Evolutionary conservation across 2,888 invertebrate genomes (phyloP).

Genomic region (Sphecodes monilicornis): DNA sequence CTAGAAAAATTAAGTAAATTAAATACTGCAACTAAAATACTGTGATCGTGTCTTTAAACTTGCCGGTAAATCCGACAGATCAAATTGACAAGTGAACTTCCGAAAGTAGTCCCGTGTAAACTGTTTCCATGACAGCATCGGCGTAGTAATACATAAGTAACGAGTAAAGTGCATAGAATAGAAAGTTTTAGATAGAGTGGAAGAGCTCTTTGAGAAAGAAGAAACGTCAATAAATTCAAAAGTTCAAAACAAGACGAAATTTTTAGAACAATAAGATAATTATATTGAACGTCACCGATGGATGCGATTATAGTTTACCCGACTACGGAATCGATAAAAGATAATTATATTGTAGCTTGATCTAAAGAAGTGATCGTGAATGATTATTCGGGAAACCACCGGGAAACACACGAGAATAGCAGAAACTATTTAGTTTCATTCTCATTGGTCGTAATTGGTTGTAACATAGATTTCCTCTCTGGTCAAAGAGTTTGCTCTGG

Average conservation of each 20-base stretch:
- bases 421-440: not conserved
- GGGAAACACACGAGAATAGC: not conserved
- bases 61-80: slow-evolving; percentile 73
- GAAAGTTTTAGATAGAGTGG: not conserved
- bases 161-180: slow-evolving; percentile 26
- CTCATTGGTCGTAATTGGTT: too few species aligned
- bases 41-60: slow-evolving; percentile 64
- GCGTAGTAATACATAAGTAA: slow-evolving; percentile 66
- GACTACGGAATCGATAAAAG: too few species aligned
- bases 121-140: slow-evolving; percentile 77
- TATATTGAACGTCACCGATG: too few species aligned
- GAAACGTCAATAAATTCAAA: not conserved
- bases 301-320: too few species aligned
- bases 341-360: too few species aligned
- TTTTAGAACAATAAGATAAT: not conserved
- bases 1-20: slow-evolving; percentile 17
- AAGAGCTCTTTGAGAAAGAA: not conserved
- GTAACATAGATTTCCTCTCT: too few species aligned
- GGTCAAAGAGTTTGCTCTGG: too few species aligned
- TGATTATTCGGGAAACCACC: not conserved
- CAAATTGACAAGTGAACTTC: slow-evolving; percentile 75
- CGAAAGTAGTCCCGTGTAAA: slow-evolving; percentile 80
- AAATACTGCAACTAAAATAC: slow-evolving; percentile 21
- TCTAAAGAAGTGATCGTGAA: not conserved
- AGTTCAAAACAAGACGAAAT: not conserved